phyloP scores from a whole-genome alignment of 2,113 vertebrate species.

The Psammodynastes pulverulentus region DNA sequence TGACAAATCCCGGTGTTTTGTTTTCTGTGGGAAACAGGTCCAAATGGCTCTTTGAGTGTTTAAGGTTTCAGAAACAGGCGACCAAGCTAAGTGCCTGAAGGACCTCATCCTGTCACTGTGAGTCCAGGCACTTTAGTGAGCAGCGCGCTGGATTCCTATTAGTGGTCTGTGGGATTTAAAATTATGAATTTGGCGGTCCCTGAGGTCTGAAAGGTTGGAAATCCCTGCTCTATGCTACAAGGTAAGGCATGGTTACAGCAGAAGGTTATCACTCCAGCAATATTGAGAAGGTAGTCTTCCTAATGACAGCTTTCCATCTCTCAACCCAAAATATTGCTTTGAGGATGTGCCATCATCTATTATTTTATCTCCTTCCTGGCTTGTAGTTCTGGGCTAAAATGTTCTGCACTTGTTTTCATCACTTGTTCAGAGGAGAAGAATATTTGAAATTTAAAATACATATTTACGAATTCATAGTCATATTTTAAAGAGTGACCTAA shows the following conservation, averaged over 20 bases:
- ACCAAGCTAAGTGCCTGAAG: no score
- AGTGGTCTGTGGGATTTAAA: no score
- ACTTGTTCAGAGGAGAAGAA: background rate
- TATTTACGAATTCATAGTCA: background rate
- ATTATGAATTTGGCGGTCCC: no score
- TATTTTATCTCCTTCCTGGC: background rate
- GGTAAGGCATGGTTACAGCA: background rate
- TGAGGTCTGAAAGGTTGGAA: no score
- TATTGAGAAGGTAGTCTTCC: background rate
- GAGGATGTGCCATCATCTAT: background rate
- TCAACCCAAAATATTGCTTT: background rate
- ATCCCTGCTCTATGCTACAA: constrained; percentile 17
- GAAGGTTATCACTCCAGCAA: background rate
- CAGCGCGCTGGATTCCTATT: no score
- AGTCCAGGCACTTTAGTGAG: no score
- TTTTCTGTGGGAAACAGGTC: no score
- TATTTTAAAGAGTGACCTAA: background rate
- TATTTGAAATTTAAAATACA: background rate
- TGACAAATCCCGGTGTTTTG: no score
- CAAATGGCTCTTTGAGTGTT: no score
- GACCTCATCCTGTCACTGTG: no score
- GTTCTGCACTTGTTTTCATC: background rate
- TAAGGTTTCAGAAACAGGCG: no score
- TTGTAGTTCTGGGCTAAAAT: background rate
- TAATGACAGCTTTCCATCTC: background rate